phyloP scores from a whole-genome alignment of 2,797 vertebrate species.

The Neosilurus hyrtlii region DNA sequence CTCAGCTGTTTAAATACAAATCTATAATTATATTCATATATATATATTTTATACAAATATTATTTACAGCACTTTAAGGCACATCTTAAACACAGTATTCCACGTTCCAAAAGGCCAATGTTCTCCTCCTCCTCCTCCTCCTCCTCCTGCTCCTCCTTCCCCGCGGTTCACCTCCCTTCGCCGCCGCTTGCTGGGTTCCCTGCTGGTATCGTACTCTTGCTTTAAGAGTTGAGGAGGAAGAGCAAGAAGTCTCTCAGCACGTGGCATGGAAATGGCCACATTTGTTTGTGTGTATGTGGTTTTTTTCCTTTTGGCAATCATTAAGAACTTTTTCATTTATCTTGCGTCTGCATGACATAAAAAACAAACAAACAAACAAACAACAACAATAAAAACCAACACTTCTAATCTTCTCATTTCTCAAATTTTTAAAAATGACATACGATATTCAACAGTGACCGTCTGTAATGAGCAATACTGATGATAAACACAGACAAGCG shows the following conservation, averaged over 20 bases:
- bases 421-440: slow-evolving; percentile 15
- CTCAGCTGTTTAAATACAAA: slow-evolving; percentile 84
- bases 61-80: slow-evolving; percentile 87
- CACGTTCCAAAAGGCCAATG: slow-evolving; percentile 25
- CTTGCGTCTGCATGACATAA: slow-evolving; percentile 34
- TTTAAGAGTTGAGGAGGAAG: slow-evolving; percentile 66
- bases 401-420: slow-evolving; percentile 6
- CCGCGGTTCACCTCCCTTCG: slow-evolving; percentile 3
- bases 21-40: slow-evolving; percentile 81
- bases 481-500: slow-evolving; percentile 3
- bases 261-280: slow-evolving; percentile 59
- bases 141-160: background rate
- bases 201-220: slow-evolving; percentile 62
- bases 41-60: slow-evolving; percentile 77
- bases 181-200: slow-evolving; percentile 42
- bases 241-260: slow-evolving; percentile 62
- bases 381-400: slow-evolving; percentile 24
- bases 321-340: slow-evolving; percentile 53
- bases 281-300: slow-evolving; percentile 46
- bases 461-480: slow-evolving; percentile 37
- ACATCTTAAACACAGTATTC: slow-evolving; percentile 67
- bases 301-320: slow-evolving; percentile 14
- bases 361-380: slow-evolving; percentile 18
- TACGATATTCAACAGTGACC: slow-evolving; percentile 9
- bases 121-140: slow-evolving; percentile 18